Base-by-base conservation (phyloP, 2,797 vertebrate genomes). In the Apodemus agrarius region DNA sequence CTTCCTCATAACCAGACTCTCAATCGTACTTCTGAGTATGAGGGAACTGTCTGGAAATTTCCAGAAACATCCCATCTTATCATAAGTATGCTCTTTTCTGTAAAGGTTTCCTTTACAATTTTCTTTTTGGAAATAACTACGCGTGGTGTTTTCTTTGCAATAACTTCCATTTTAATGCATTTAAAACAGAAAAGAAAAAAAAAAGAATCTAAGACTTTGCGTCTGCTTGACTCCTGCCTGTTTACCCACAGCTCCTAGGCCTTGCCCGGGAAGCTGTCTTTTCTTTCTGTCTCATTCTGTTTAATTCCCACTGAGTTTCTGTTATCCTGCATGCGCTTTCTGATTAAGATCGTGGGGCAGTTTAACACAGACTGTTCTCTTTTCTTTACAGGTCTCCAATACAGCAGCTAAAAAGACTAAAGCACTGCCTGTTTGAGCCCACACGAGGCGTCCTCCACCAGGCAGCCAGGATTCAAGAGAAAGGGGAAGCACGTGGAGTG, bases 21-120 rank as follows among this genome's bases (percentile, higher is more conserved):
- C 95, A 96, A 96, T 96, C 89, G 96, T 96, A 83, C 90, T 96
- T 97, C 84, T 94, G 89, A 95, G 63, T 87, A 91, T 90, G 94
- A 63, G 91, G 91, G 94, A 97, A 95, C 86, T 69, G 87, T 96
- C 94, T 97, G 97, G 97, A 98, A 98, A 97, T 97, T 97, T 98
- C 96, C 97, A 90, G 96, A 82, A 96, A 96, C 5, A 3, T 91
- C 65, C 82, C 67, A 94, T 49, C 69, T 89, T 89, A 72, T 95
- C 75, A 87, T 83, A 80, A 87, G 96, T 95, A 85, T 65, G 82
- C 92, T 86, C 81, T 85, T 96, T 96, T 97, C 90, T 91, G 29
- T 87, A 94, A 96, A 89, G 26, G 34, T 91, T 82, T 91, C 67
- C 46, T 67, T 90, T 67, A 54, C 46, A 67, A 63, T 34, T 61